Percentiles rank a stretch among this genome's conserved stretches.
Evolutionary conservation across 2,113 vertebrate genomes (phyloP).

Genomic region (Hystrix brachyura): DNA sequence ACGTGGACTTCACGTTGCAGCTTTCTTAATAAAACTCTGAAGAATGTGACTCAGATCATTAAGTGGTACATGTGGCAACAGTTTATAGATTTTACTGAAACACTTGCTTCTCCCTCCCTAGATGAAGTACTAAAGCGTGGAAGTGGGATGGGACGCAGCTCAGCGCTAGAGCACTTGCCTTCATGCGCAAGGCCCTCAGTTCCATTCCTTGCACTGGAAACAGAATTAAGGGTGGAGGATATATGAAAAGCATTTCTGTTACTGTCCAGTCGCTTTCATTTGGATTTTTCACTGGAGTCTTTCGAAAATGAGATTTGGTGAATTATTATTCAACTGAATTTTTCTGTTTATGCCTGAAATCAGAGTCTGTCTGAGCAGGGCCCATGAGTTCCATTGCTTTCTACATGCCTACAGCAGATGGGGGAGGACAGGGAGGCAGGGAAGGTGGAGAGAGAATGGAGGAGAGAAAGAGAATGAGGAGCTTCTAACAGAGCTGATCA

Average conservation of each 20-base stretch:
- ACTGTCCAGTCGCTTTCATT: slow-evolving; percentile 27
- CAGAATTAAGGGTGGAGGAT: background rate
- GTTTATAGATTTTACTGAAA: slow-evolving; percentile 4
- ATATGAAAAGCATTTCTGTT: background rate
- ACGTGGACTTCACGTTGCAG: background rate
- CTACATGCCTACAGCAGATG: background rate
- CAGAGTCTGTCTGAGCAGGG: background rate
- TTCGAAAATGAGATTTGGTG: slow-evolving; percentile 34
- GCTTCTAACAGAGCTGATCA: background rate
- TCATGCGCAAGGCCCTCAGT: no score
- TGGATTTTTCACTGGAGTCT: background rate
- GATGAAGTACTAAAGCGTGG: background rate
- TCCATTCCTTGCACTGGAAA: no score
- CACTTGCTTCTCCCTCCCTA: background rate
- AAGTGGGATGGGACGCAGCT: no score
- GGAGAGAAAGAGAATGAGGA: background rate
- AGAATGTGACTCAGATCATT: background rate
- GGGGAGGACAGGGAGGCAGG: background rate
- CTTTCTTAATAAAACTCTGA: background rate
- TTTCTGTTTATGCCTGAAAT: slow-evolving; percentile 50
- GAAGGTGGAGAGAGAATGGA: background rate
- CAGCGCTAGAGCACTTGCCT: no score
- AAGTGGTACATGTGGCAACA: background rate
- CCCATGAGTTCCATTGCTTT: background rate
- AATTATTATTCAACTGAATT: slow-evolving; percentile 19